Evolutionary conservation across 2,797 vertebrate species (phyloP).

Genomic region (Champsocephalus gunnari): DNA sequence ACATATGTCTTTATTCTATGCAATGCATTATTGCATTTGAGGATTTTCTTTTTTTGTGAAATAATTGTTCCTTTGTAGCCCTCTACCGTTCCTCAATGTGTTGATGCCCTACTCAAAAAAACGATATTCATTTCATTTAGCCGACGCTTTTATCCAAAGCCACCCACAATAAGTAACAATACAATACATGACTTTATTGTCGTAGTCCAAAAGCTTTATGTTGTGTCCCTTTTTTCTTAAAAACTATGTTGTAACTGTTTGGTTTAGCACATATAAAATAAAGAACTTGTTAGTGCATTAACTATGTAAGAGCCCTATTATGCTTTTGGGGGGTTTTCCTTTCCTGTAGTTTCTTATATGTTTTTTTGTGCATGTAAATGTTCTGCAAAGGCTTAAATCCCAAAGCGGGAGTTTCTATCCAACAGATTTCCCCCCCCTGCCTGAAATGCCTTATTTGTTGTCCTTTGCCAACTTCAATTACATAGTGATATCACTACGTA

Average conservation of each 20-base stretch:
- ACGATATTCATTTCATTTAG: too few relatives aligned
- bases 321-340: neutral
- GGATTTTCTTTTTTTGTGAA: neutral
- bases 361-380: too few relatives aligned
- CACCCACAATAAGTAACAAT: too few relatives aligned
- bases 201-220: neutral
- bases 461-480: too few relatives aligned
- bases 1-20: neutral
- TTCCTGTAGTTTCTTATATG: too few relatives aligned
- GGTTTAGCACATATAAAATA: constrained; percentile 15
- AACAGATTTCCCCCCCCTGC: too few relatives aligned
- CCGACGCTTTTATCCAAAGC: too few relatives aligned
- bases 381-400: too few relatives aligned
- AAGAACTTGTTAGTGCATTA: neutral
- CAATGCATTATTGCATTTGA: neutral
- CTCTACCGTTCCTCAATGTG: neutral
- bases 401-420: too few relatives aligned
- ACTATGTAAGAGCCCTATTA: neutral
- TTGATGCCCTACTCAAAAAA: too few relatives aligned
- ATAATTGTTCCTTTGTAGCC: neutral
- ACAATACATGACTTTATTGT: neutral
- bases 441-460: too few relatives aligned
- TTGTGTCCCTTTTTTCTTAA: neutral
- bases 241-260: neutral
- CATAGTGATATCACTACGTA: too few relatives aligned